Percentiles rank a stretch among this genome's conserved stretches.
Evolutionary conservation across 2,797 vertebrate genomes (phyloP).

Genomic region (Steatocranus sp.): DNA sequence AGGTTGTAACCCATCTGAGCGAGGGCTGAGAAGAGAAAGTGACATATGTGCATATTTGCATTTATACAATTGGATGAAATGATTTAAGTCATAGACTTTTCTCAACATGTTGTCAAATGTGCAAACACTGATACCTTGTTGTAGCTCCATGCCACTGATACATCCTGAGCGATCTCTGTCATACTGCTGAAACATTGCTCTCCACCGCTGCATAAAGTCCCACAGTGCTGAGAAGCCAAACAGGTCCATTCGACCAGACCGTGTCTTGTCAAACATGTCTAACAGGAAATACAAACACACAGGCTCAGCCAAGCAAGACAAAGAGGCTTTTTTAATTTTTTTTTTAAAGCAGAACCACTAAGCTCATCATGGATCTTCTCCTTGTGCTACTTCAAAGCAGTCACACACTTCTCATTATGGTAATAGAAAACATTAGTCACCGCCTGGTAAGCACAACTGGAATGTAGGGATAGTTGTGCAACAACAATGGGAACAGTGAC

Average conservation of each 20-base stretch:
- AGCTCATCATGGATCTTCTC: neutral
- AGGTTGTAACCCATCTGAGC: slow-evolving; percentile 95
- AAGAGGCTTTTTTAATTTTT: neutral
- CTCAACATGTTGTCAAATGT: neutral
- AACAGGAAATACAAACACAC: neutral
- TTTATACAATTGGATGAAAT: neutral
- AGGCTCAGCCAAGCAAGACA: neutral
- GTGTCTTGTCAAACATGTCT: slow-evolving; percentile 96
- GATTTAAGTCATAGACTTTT: neutral
- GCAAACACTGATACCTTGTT: slow-evolving; percentile 81
- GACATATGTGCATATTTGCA: neutral
- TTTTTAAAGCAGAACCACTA: neutral
- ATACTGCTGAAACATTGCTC: slow-evolving; percentile 87
- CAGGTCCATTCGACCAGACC: slow-evolving; percentile 84
- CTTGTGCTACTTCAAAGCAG: neutral
- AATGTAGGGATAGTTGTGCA: slow-evolving; percentile 6
- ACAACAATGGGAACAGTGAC: neutral
- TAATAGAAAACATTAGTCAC: slow-evolving; percentile 21
- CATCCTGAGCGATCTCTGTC: slow-evolving; percentile 88
- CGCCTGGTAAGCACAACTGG: neutral
- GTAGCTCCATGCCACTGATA: slow-evolving; percentile 85
- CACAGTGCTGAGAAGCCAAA: slow-evolving; percentile 89
- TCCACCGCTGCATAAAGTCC: slow-evolving; percentile 91
- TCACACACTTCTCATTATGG: slow-evolving; percentile 1
- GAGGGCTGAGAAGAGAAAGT: slow-evolving; percentile 75